Evolutionary conservation across 2,113 vertebrate species (phyloP).

Genomic region (Istiophorus platypterus): DNA sequence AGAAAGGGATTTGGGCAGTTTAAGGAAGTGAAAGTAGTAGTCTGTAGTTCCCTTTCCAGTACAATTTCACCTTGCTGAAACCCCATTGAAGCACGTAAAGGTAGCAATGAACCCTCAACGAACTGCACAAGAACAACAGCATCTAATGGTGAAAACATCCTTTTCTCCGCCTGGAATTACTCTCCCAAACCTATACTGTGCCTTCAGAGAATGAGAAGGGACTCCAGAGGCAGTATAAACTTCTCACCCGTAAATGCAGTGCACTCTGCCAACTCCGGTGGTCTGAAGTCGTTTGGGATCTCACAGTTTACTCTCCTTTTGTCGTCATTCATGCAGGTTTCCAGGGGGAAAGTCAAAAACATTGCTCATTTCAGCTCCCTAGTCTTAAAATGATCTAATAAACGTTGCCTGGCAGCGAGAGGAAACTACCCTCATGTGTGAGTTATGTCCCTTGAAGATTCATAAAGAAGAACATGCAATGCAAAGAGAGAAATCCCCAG

Average conservation of each 20-base stretch:
- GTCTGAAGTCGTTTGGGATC: constrained; percentile 12
- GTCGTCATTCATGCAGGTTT: not conserved
- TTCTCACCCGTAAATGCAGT: constrained; percentile 57
- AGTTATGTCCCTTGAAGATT: constrained; percentile 39
- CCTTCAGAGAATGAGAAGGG: constrained; percentile 28
- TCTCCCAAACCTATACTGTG: constrained; percentile 35
- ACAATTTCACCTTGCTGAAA: constrained; percentile 47
- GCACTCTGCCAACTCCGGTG: not conserved
- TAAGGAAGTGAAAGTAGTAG: constrained; percentile 46
- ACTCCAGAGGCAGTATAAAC: constrained; percentile 34
- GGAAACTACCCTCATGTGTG: constrained; percentile 27
- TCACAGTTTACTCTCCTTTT: not conserved
- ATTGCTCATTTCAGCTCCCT: constrained; percentile 29
- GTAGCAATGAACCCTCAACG: constrained; percentile 41
- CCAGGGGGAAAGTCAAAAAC: constrained; percentile 19
- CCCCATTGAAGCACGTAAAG: constrained; percentile 42
- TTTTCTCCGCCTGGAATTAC: constrained; percentile 47
- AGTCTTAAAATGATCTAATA: constrained; percentile 38
- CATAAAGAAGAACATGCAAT: constrained; percentile 26
- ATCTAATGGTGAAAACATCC: constrained; percentile 50
- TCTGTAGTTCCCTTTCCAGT: constrained; percentile 45
- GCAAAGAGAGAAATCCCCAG: constrained; percentile 44
- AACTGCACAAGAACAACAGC: constrained; percentile 48
- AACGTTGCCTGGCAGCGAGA: constrained; percentile 35
- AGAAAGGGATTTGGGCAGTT: constrained; percentile 50